These are phyloP conservation scores for Coleophora flavipennella DNA, from an alignment of 2,888 invertebrate species.

Conservation along the genomic window DNA sequence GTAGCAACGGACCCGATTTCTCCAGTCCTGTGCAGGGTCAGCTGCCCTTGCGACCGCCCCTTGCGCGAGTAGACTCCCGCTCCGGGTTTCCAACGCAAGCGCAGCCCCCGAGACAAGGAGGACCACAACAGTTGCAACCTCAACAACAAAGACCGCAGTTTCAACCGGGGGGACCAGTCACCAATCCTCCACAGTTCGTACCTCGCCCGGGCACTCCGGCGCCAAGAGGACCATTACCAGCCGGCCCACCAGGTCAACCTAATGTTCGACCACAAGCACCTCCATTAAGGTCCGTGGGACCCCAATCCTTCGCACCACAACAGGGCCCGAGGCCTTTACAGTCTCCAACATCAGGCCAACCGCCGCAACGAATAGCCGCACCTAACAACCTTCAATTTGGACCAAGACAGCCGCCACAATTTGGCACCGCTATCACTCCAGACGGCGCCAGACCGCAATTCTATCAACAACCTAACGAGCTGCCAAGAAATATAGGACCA, in stretches of 20 bases:
- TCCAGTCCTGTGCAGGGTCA: slow-evolving; percentile 33
- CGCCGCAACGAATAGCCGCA: slow-evolving; percentile 53
- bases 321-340: slow-evolving; percentile 45
- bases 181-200: slow-evolving; percentile 39
- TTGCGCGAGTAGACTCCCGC: slow-evolving; percentile 52
- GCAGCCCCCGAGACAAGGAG: slow-evolving; percentile 31
- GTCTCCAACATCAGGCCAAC: slow-evolving; percentile 37
- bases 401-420: slow-evolving; percentile 55
- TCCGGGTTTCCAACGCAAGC: slow-evolving; percentile 44
- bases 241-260: slow-evolving; percentile 37
- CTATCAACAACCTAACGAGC: slow-evolving; percentile 38
- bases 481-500: slow-evolving; percentile 34
- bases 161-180: slow-evolving; percentile 59
- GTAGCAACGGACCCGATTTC: slow-evolving; percentile 34
- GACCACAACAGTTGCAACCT: slow-evolving; percentile 23
- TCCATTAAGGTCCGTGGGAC: slow-evolving; percentile 44
- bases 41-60: slow-evolving; percentile 43
- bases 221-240: slow-evolving; percentile 38
- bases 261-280: slow-evolving; percentile 41
- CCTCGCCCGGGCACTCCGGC: slow-evolving; percentile 43
- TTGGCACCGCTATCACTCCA: slow-evolving; percentile 43
- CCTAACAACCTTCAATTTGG: slow-evolving; percentile 65
- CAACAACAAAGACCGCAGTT: slow-evolving; percentile 51
- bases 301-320: slow-evolving; percentile 48
- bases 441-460: slow-evolving; percentile 39